Percentiles rank a stretch among this genome's conserved stretches.
phyloP scores from a whole-genome alignment of 2,888 invertebrate species.

The Dryadula phaetusa region DNA sequence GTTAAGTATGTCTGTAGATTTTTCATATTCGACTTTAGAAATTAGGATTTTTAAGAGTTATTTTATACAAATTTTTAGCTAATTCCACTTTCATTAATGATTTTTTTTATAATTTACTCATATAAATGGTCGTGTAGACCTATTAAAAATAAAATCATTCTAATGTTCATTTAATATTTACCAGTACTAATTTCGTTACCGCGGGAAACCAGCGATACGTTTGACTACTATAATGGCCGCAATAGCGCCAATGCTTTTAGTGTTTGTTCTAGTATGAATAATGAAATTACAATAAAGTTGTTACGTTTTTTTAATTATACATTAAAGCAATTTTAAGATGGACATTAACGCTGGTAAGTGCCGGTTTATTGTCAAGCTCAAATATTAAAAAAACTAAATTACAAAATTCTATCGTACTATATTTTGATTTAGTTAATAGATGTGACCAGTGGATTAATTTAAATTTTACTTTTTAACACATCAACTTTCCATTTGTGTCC shows the following conservation, averaged over 20 bases:
- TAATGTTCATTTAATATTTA: constrained; percentile 45
- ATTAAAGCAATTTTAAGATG: constrained; percentile 70
- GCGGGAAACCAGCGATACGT: constrained; percentile 82
- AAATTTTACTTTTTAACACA: constrained; percentile 31
- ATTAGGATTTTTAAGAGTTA: constrained; percentile 36
- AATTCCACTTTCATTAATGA: constrained; percentile 27
- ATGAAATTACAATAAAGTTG: constrained; percentile 58
- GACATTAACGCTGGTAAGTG: constrained; percentile 80
- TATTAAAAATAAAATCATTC: constrained; percentile 36
- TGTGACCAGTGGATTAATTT: background rate
- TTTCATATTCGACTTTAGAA: constrained; percentile 42
- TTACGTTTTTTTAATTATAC: constrained; percentile 55
- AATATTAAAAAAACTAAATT: constrained; percentile 25
- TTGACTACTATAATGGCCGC: constrained; percentile 82
- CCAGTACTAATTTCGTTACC: constrained; percentile 59
- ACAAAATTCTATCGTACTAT: constrained; percentile 19
- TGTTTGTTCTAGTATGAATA: constrained; percentile 73
- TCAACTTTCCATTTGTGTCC: constrained; percentile 32
- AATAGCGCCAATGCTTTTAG: constrained; percentile 81
- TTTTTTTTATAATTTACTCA: constrained; percentile 29
- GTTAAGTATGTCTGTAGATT: constrained; percentile 32
- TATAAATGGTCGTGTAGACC: constrained; percentile 34
- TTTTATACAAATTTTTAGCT: constrained; percentile 40
- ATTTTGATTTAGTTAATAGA: constrained; percentile 24
- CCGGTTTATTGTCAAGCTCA: constrained; percentile 27